phyloP scores from a whole-genome alignment of 2,113 vertebrate genomes.

The Variabilichromis moorii region DNA sequence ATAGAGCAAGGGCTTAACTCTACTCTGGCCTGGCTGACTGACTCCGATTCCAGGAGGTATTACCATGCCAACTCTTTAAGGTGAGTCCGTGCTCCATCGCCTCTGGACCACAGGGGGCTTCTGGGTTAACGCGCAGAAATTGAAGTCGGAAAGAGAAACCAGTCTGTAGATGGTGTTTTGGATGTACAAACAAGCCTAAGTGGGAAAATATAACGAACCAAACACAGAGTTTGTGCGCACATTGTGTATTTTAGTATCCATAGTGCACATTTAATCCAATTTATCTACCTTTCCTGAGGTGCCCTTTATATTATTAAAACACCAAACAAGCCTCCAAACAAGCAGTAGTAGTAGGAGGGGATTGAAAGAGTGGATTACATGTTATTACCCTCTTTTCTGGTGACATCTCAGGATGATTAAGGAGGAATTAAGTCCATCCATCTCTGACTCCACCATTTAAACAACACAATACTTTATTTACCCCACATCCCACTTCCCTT shows the following conservation, averaged over 20 bases:
- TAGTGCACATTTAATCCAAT: conserved; percentile 4
- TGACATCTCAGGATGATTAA: conserved; percentile 40
- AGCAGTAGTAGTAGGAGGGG: neutral
- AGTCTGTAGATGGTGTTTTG: neutral
- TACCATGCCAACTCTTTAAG: conserved; percentile 53
- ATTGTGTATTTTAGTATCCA: neutral
- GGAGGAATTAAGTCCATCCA: conserved; percentile 15
- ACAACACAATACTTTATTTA: neutral
- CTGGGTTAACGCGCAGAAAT: neutral
- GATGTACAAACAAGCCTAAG: neutral
- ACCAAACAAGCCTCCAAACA: neutral
- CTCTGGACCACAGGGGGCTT: conserved; percentile 7
- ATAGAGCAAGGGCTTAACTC: conserved; percentile 39
- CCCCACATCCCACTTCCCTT: neutral
- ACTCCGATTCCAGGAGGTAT: conserved; percentile 37
- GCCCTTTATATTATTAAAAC: neutral
- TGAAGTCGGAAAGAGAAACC: neutral
- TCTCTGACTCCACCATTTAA: neutral
- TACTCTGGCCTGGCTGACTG: conserved; percentile 41
- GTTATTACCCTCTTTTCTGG: conserved; percentile 23
- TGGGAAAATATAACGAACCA: neutral
- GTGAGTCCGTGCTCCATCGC: conserved; percentile 13
- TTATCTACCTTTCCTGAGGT: neutral
- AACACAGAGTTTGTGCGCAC: neutral
- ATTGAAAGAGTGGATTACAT: conserved; percentile 33